Percentiles rank a stretch among this genome's conserved stretches.
These are phyloP conservation scores for Mus caroli DNA, from an alignment of 2,797 vertebrate genomes.

Conservation along the genomic window DNA sequence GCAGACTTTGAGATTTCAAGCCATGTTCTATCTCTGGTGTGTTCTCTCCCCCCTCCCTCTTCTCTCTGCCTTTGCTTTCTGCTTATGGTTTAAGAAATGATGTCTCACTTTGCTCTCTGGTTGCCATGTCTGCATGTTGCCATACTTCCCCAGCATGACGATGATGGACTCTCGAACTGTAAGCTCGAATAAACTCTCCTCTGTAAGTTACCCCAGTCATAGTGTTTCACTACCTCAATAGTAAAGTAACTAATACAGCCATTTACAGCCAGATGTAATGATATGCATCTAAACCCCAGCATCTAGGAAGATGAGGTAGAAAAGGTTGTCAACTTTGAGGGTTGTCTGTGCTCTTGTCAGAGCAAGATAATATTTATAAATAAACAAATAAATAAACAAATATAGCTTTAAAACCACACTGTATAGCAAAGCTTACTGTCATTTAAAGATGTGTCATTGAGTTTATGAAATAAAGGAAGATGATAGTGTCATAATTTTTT, in stretches of 20 bases:
- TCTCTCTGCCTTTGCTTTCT: not conserved
- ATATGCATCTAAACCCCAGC: not conserved
- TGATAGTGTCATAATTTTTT: not conserved
- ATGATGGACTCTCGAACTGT: not conserved
- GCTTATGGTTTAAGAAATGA: not conserved
- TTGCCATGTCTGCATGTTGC: not conserved
- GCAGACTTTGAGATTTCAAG: not conserved
- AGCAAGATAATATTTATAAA: not conserved
- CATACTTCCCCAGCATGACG: not conserved
- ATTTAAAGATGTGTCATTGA: not conserved
- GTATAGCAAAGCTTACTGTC: not conserved
- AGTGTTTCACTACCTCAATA: not conserved
- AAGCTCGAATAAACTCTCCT: not conserved
- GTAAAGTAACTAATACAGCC: not conserved
- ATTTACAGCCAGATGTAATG: not conserved
- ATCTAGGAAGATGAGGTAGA: not conserved
- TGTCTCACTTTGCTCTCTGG: not conserved
- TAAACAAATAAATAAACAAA: not conserved
- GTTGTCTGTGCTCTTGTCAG: not conserved
- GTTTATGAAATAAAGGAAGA: not conserved
- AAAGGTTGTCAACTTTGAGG: not conserved
- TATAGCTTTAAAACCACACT: not conserved
- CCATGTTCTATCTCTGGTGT: not conserved
- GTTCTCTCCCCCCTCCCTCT: not conserved
- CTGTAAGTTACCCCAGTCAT: not conserved